Evolutionary conservation across 2,888 invertebrate species (phyloP).

Genomic region (Melikaiella ostensackeni): DNA sequence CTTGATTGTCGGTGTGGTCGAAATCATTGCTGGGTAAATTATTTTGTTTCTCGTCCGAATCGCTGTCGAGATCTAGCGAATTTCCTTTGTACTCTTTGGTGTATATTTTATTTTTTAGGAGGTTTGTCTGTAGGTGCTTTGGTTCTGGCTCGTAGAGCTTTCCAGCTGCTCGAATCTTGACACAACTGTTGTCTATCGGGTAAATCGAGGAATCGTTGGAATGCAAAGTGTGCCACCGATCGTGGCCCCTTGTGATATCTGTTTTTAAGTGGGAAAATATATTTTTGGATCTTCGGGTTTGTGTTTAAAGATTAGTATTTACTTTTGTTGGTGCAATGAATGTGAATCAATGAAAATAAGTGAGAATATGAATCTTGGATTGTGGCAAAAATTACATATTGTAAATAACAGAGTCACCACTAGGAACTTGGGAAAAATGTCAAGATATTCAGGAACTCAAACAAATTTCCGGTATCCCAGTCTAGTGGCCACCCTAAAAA

Average conservation of each 20-base stretch:
- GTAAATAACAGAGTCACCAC: no score
- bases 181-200: slow-evolving; percentile 71
- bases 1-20: slow-evolving; percentile 21
- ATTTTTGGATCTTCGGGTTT: slow-evolving; percentile 9
- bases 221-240: slow-evolving; percentile 69
- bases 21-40: slow-evolving; percentile 43
- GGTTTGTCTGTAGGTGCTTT: slow-evolving; percentile 57
- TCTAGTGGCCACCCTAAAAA: no score
- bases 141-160: slow-evolving; percentile 68
- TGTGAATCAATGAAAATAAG: background rate
- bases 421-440: no score
- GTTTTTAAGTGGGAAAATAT: slow-evolving; percentile 51
- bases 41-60: slow-evolving; percentile 51
- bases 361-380: background rate
- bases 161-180: slow-evolving; percentile 73
- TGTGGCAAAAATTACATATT: background rate
- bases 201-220: slow-evolving; percentile 60
- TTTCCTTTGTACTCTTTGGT: slow-evolving; percentile 44
- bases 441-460: no score
- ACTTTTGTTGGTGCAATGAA: background rate
- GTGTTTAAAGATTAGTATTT: background rate
- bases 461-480: no score
- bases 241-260: slow-evolving; percentile 66
- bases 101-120: slow-evolving; percentile 45
- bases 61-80: slow-evolving; percentile 31